These are phyloP conservation scores for Xiphydria camelus DNA, from an alignment of 2,888 invertebrate species.

Conservation along the genomic window DNA sequence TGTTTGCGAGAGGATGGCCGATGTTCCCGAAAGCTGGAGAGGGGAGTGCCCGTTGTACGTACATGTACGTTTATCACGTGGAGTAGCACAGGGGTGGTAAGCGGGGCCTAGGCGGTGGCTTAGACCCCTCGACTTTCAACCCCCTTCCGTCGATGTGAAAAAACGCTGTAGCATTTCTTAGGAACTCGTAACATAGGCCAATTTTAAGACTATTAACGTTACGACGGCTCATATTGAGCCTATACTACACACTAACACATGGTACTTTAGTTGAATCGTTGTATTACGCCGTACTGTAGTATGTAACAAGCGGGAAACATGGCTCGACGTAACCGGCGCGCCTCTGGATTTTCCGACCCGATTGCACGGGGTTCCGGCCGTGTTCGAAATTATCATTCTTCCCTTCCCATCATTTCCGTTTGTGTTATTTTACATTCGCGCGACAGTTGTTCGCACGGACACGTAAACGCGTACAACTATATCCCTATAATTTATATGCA, in stretches of 20 bases:
- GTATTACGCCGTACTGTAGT: constrained; percentile 33
- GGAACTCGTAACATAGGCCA: constrained; percentile 36
- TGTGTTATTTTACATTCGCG: too few relatives aligned
- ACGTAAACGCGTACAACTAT: too few relatives aligned
- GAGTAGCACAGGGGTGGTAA: constrained; percentile 6
- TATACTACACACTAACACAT: constrained; percentile 40
- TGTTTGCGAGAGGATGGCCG: constrained; percentile 30
- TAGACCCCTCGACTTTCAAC: constrained; percentile 12
- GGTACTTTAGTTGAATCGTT: constrained; percentile 51
- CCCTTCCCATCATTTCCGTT: too few relatives aligned
- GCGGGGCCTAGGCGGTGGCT: constrained; percentile 6
- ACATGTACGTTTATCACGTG: background rate
- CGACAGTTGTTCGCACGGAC: too few relatives aligned
- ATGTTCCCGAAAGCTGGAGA: background rate
- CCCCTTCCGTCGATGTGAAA: constrained; percentile 12
- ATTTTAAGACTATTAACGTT: constrained; percentile 43
- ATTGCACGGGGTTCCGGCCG: too few relatives aligned
- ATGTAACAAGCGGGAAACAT: constrained; percentile 6
- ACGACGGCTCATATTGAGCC: constrained; percentile 53
- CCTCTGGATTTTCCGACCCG: too few relatives aligned
- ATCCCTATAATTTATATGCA: too few relatives aligned
- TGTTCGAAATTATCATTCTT: too few relatives aligned
- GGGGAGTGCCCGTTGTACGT: background rate
- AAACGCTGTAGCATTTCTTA: constrained; percentile 28
- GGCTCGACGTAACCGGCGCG: too few relatives aligned